Evolutionary conservation across 2,888 invertebrate species (phyloP).

Genomic region (Anoplius nigerrimus): DNA sequence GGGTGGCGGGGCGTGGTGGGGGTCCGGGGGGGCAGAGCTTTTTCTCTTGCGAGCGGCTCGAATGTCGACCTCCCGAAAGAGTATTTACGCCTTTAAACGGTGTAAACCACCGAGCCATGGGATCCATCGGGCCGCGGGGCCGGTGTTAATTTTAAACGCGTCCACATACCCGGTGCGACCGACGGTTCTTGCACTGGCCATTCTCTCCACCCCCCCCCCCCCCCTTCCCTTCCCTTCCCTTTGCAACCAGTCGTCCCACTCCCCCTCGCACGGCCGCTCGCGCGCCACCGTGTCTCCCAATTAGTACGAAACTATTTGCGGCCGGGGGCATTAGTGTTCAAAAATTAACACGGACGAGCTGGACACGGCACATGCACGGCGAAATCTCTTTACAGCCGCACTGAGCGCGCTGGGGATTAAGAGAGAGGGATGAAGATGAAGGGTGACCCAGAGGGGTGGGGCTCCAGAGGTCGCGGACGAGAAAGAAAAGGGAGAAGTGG

Average conservation of each 20-base stretch:
- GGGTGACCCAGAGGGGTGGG: not conserved
- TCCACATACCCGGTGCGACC: constrained; percentile 22
- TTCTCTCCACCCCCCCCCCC: too few species aligned
- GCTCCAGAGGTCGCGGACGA: not conserved
- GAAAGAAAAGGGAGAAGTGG: not conserved
- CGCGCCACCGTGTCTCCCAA: constrained; percentile 18
- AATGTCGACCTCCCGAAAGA: constrained; percentile 55
- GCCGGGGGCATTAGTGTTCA: constrained; percentile 4
- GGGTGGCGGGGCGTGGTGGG: too few species aligned
- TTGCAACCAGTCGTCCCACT: too few species aligned
- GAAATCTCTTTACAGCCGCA: not conserved
- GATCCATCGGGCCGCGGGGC: constrained; percentile 34
- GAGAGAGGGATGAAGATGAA: too few species aligned
- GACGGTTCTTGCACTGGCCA: not conserved
- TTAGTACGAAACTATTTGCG: constrained; percentile 36
- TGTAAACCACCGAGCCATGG: constrained; percentile 38
- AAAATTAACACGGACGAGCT: constrained; percentile 18
- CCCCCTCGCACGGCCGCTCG: too few species aligned
- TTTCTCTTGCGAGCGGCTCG: constrained; percentile 49
- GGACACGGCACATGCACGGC: not conserved
- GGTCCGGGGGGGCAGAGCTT: too few species aligned
- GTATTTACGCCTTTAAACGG: constrained; percentile 56
- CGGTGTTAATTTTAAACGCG: constrained; percentile 48
- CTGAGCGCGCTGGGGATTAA: too few species aligned
- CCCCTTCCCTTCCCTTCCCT: too few species aligned